Percentiles rank a stretch among this genome's conserved stretches.
Evolutionary conservation across 2,888 invertebrate species (phyloP).

Genomic region (Artemia sinica): DNA sequence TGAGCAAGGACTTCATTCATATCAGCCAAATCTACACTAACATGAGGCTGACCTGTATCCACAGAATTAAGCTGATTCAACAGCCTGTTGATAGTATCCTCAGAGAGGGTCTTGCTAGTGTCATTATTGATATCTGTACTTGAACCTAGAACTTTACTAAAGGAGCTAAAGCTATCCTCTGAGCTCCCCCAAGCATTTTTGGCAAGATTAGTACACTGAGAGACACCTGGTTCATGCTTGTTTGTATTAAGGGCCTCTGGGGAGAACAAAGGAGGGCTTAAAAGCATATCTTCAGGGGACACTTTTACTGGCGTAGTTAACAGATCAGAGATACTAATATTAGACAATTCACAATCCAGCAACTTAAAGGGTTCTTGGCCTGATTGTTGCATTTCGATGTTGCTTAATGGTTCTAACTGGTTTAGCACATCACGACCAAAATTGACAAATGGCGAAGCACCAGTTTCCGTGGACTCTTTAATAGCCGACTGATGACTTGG

Average conservation of each 20-base stretch:
- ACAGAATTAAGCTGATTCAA: neutral
- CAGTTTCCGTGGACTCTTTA: neutral
- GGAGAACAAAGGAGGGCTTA: neutral
- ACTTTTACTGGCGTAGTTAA: constrained; percentile 1
- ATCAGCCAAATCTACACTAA: neutral
- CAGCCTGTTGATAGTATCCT: neutral
- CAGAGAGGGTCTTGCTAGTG: neutral
- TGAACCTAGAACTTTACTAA: too few relatives aligned
- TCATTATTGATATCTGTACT: too few relatives aligned
- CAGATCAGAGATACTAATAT: constrained; percentile 10
- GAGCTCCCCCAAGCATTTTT: neutral
- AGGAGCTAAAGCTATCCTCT: neutral
- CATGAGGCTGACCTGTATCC: neutral
- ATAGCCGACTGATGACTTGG: neutral
- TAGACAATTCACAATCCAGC: neutral
- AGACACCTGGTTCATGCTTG: neutral
- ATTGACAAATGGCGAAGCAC: neutral
- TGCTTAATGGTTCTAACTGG: too few relatives aligned
- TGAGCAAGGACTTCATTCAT: neutral
- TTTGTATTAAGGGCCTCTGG: neutral
- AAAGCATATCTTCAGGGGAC: neutral
- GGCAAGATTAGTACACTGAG: neutral
- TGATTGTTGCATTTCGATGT: neutral
- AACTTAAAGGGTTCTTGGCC: neutral
- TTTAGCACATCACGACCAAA: neutral